Evolutionary conservation across 2,113 vertebrate species (phyloP).

Genomic region (Lepus europaeus): DNA sequence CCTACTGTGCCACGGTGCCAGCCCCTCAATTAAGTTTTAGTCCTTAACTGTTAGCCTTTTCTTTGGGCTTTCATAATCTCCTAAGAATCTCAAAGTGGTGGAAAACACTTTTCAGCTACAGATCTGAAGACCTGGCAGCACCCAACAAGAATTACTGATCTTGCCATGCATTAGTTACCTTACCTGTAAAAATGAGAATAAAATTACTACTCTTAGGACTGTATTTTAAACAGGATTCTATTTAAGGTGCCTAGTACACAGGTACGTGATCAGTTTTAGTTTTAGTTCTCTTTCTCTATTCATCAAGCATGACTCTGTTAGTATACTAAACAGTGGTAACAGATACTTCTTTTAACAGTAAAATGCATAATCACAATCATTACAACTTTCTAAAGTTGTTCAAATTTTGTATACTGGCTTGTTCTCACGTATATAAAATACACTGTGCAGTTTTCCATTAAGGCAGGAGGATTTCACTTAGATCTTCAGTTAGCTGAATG

Average conservation of each 20-base stretch:
- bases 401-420: neutral
- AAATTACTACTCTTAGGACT: neutral
- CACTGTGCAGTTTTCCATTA: neutral
- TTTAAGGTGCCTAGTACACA: neutral
- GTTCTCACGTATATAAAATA: neutral
- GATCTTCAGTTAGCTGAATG: neutral
- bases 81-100: neutral
- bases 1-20: too few relatives aligned
- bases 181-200: neutral
- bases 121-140: neutral
- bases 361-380: neutral
- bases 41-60: neutral
- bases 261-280: too few relatives aligned
- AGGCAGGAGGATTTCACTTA: neutral
- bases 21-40: neutral
- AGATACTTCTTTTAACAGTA: neutral
- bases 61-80: neutral
- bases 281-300: neutral
- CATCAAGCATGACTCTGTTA: neutral
- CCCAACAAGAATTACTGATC: neutral
- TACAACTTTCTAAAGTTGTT: conserved; percentile 7
- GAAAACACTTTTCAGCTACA: neutral
- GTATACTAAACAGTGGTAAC: neutral
- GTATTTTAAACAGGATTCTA: too few relatives aligned
- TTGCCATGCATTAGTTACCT: neutral